Conservation (phyloP, 2,113 vertebrate species). For the Muntiacus muntjak region DNA sequence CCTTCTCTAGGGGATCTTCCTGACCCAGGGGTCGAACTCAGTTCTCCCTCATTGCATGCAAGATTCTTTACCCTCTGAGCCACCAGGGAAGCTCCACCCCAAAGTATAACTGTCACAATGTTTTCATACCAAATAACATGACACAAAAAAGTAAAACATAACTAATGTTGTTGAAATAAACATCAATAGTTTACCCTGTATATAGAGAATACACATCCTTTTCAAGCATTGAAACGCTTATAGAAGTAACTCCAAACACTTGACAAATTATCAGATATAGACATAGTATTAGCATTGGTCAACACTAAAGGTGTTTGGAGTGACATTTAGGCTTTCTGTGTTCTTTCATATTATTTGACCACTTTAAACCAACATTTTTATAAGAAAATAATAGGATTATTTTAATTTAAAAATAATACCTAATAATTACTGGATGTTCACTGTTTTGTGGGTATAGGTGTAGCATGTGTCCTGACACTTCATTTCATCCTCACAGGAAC, state of each 20-base stretch:
- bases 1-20: neutral
- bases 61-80: neutral
- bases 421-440: neutral
- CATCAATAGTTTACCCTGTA: neutral
- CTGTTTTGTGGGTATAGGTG: neutral
- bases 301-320: neutral
- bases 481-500: neutral
- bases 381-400: neutral
- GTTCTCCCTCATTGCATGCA: neutral
- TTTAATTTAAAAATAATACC: neutral
- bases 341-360: neutral
- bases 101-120: neutral
- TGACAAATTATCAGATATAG: neutral
- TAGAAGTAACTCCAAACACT: neutral
- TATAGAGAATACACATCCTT: neutral
- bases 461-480: neutral
- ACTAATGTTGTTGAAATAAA: neutral
- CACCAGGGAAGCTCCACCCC: neutral
- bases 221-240: neutral
- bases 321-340: neutral
- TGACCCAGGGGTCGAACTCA: neutral
- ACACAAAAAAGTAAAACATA: neutral
- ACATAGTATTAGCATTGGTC: neutral
- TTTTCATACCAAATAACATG: neutral
- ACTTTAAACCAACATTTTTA: neutral